Percentiles rank a stretch among this genome's conserved stretches.
Evolutionary conservation across 2,113 vertebrate species (phyloP).

Genomic region (Pongo abelii): DNA sequence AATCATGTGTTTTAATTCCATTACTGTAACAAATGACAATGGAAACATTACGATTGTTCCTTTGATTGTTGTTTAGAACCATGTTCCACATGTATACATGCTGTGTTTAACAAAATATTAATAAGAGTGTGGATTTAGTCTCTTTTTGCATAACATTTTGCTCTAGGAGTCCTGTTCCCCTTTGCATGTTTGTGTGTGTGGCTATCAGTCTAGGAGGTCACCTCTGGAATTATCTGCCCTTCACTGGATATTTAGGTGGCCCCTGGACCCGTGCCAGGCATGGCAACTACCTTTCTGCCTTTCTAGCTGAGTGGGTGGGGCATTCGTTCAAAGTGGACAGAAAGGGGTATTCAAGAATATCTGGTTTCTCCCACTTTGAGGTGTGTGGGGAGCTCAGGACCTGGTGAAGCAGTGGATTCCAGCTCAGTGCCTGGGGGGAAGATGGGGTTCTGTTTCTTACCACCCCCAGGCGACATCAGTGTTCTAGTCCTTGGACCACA

Average conservation of each 20-base stretch:
- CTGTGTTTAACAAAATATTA: no score
- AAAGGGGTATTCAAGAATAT: rapidly evolving
- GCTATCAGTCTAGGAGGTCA: neutral
- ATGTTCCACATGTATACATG: no score
- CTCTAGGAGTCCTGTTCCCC: no score
- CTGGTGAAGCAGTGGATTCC: rapidly evolving
- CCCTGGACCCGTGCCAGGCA: rapidly evolving
- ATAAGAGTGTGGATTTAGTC: rapidly evolving
- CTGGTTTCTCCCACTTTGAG: neutral
- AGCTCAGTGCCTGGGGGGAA: neutral
- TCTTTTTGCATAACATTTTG: neutral
- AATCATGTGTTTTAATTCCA: rapidly evolving
- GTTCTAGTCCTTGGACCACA: rapidly evolving
- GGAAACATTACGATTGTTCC: neutral
- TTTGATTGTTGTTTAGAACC: no score
- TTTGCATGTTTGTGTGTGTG: rapidly evolving
- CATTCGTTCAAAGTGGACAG: no score
- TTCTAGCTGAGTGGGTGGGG: rapidly evolving
- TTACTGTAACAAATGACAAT: neutral
- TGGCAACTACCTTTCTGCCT: rapidly evolving
- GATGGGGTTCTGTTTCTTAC: no score
- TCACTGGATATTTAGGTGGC: no score
- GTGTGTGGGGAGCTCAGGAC: neutral
- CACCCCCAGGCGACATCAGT: rapidly evolving
- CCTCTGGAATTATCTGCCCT: rapidly evolving